Base-by-base conservation (phyloP, 2,797 vertebrate species). In the Podargus strigoides region DNA sequence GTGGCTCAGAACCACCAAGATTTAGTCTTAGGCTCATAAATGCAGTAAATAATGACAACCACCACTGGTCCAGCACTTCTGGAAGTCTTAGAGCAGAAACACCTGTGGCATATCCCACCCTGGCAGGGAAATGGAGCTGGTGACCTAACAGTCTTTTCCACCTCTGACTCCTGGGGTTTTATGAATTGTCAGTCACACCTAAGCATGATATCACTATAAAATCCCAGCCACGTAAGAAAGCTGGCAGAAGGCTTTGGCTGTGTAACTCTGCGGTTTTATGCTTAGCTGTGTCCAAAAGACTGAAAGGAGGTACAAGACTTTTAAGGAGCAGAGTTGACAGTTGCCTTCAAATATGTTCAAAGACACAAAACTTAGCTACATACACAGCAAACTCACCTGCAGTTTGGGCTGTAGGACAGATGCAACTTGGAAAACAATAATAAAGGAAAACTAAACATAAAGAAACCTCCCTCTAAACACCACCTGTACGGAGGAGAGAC, bases 61-160 rank as follows among this genome's bases (percentile, higher is more conserved):
- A 74, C 6, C 68, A 1, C 50, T 37, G 75, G 86, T 36, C 74
- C 34, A 68, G 72, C 46, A 7, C 37, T 64, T 5, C 30, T 34
- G 9, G 14, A 12, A 47, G 53, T 12, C 42, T 70, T 22, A 42
- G 34, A 56, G 70, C 79, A 87, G 68, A 18, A 74, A 78, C 75
- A 93, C 78, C 91, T 85, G 87, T 0, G 1, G 4, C 34, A 41
- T 30, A 27, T 67, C 92, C 92, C 94, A 88, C 39, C 86, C 90
- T 74, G 78, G 88, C 79, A 91, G 85, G 75, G 66, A 69, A 89
- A 59, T 10, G 62, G 89, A 78, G 30, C 39, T 58, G 55, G 69
- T 96, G 95, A 78, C 77, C 89, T 62, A 22, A 86, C 3, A 68
- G 72, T 8, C 89, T 83, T 80, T 85, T 32, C 85, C 94, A 93